phyloP scores from a whole-genome alignment of 2,888 invertebrate genomes.

The Ormia ochracea region DNA sequence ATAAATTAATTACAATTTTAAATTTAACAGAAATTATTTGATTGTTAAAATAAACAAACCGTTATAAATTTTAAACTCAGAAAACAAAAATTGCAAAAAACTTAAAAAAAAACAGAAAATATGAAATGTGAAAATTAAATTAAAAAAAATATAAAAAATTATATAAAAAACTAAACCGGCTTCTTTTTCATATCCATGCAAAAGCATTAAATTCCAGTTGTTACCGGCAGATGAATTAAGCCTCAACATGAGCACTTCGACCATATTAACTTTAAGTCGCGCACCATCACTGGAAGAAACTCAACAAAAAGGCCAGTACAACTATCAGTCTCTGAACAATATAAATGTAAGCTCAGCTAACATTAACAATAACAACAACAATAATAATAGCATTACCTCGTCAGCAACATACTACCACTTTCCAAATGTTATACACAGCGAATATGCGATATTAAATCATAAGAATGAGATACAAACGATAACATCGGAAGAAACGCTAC shows the following conservation, averaged over 20 bases:
- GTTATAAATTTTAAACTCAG: too few relatives aligned
- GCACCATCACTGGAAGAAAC: conserved; percentile 56
- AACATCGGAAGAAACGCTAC: conserved; percentile 43
- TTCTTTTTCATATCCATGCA: conserved; percentile 12
- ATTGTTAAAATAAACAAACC: too few relatives aligned
- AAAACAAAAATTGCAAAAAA: too few relatives aligned
- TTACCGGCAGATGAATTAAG: not conserved
- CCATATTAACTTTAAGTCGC: conserved; percentile 57
- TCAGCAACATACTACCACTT: conserved; percentile 57
- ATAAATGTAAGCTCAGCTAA: conserved; percentile 4
- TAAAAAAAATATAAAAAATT: not conserved
- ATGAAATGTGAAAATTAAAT: conserved; percentile 31
- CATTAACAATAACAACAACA: conserved; percentile 29
- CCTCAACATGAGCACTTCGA: conserved; percentile 59
- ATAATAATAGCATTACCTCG: conserved; percentile 49
- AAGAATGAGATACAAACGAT: conserved; percentile 29
- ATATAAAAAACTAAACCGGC: not conserved
- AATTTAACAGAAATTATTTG: too few relatives aligned
- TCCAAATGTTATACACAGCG: conserved; percentile 31
- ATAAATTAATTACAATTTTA: too few relatives aligned
- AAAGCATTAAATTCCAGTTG: not conserved
- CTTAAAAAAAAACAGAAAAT: not conserved
- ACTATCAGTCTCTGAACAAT: conserved; percentile 23
- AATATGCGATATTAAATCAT: conserved; percentile 44
- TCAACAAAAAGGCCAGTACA: conserved; percentile 48